Percentiles rank a stretch among this genome's conserved stretches.
These are phyloP conservation scores for Lutjanus campechanus DNA, from an alignment of 2,797 vertebrate genomes.

Conservation along the genomic window DNA sequence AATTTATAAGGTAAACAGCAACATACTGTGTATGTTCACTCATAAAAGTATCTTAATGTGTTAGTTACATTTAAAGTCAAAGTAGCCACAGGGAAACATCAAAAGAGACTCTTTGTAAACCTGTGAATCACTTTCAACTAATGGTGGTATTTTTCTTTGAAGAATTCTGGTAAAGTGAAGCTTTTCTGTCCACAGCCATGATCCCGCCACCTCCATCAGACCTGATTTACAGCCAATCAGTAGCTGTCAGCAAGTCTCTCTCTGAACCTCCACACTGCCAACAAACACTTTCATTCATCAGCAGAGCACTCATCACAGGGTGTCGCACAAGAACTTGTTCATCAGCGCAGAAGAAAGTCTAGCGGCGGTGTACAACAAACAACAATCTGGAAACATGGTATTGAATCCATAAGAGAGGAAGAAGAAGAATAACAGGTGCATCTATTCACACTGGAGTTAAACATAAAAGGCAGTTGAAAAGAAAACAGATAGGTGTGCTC, in stretches of 20 bases:
- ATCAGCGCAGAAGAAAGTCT: not conserved
- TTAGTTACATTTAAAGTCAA: not conserved
- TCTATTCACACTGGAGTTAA: not conserved
- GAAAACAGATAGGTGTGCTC: not conserved
- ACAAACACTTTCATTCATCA: conserved; percentile 17
- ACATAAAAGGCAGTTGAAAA: not conserved
- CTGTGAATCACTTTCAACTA: not conserved
- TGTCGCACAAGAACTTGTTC: conserved; percentile 2
- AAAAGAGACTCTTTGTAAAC: not conserved
- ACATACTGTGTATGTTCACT: too few relatives aligned
- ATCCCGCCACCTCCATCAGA: conserved; percentile 3
- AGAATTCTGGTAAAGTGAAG: not conserved
- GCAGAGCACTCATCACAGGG: conserved; percentile 22
- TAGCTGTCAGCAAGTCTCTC: conserved; percentile 5
- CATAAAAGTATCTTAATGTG: not conserved
- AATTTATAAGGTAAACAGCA: too few relatives aligned
- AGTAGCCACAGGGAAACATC: not conserved
- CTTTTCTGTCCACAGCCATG: conserved; percentile 1
- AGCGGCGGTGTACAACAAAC: not conserved
- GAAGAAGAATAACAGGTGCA: not conserved
- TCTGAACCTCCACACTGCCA: not conserved
- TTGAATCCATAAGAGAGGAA: not conserved
- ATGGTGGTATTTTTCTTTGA: not conserved
- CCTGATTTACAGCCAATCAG: not conserved
- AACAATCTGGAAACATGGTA: not conserved